Evolutionary conservation across 2,797 vertebrate genomes (phyloP).

Genomic region (Buphagus erythrorhynchus): DNA sequence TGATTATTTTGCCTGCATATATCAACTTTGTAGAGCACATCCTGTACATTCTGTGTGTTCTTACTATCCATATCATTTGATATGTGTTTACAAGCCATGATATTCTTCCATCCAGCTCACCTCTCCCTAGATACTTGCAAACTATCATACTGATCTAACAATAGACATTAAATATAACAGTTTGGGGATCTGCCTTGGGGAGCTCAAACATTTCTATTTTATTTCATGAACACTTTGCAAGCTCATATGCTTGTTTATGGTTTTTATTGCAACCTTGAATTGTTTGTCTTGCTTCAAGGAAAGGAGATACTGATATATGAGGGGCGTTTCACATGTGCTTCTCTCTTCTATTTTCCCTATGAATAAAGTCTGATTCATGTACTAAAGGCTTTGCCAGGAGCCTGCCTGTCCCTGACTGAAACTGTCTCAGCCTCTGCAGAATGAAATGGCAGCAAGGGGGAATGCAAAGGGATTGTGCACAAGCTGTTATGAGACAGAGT

Average conservation of each 20-base stretch:
- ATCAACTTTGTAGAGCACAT: background rate
- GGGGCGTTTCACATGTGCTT: background rate
- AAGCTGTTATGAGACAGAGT: background rate
- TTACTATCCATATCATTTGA: background rate
- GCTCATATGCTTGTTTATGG: background rate
- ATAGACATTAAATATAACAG: background rate
- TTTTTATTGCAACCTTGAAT: constrained; percentile 11
- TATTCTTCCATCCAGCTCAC: background rate
- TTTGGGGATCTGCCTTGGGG: background rate
- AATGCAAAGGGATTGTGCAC: background rate
- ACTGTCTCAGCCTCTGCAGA: background rate
- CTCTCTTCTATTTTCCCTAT: background rate
- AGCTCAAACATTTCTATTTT: constrained; percentile 18
- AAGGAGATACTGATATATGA: background rate
- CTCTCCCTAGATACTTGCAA: background rate
- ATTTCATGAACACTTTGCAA: constrained; percentile 12
- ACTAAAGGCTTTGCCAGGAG: background rate
- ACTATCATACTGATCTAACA: background rate
- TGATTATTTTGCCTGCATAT: background rate
- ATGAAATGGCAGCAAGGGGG: background rate
- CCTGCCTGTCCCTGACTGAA: background rate
- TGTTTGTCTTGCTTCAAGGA: background rate
- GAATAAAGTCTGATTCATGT: background rate
- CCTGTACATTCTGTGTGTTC: background rate
- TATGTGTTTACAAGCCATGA: background rate